phyloP scores from a whole-genome alignment of 2,888 invertebrate genomes.

The Brachypalpus laphriformis region DNA sequence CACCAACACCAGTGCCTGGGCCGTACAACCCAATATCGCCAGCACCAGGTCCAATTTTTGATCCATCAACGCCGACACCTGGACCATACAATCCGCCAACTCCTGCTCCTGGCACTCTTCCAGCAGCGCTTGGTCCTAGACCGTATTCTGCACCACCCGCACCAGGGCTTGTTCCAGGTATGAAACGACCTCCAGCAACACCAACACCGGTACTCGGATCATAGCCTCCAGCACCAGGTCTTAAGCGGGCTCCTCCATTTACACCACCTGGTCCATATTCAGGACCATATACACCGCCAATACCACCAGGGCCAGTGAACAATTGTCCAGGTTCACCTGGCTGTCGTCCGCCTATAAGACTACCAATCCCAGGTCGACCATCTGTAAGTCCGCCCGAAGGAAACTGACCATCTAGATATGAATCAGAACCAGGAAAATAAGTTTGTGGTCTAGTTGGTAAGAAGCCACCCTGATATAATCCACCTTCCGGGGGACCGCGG shows the following conservation, averaged over 20 bases:
- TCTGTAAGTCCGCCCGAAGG: background rate
- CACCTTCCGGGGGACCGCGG: conserved; percentile 9
- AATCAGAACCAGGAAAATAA: background rate
- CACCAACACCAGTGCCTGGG: conserved; percentile 26
- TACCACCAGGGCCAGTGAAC: conserved; percentile 6
- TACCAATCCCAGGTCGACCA: conserved; percentile 23
- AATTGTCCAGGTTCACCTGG: conserved; percentile 11
- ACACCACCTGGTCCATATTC: conserved; percentile 3
- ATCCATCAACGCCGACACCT: background rate
- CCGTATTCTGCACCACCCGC: conserved; percentile 19
- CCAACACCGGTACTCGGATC: conserved; percentile 43
- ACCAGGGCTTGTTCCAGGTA: background rate
- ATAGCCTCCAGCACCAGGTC: conserved; percentile 70
- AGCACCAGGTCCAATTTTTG: background rate
- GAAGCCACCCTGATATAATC: conserved; percentile 21
- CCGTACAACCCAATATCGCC: conserved; percentile 50
- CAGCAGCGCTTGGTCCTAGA: conserved; percentile 33
- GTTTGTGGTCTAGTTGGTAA: background rate
- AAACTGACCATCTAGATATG: conserved; percentile 15
- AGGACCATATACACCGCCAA: conserved; percentile 35
- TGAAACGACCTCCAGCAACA: conserved; percentile 12
- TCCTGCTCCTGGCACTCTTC: background rate
- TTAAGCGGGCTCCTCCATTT: too few relatives aligned
- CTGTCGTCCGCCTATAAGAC: background rate
- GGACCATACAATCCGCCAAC: conserved; percentile 4